Evolutionary conservation across 2,888 invertebrate species (phyloP), one percentile per base, ranked within the genome.

Genomic region (Thymelicus lineola): DNA sequence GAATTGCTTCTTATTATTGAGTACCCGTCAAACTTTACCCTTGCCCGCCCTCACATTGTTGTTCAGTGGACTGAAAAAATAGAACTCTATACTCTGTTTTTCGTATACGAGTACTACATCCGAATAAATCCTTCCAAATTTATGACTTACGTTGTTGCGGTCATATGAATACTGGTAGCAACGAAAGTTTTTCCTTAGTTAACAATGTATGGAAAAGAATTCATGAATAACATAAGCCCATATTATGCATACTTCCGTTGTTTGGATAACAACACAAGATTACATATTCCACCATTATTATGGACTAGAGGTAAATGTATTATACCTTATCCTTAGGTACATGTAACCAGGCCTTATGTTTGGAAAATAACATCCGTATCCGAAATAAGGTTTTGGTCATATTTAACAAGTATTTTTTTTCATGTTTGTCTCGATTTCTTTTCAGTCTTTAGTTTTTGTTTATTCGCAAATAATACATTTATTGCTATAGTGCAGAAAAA

Each of bases 41-140:
- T 66, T 72, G 73, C 76, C 75, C 75, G 76, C 75, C 74, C 75
- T 76, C 75, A 79, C 80, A 81, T 82, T 82, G 81, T 79, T 79
- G 80, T 81, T 82, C 80, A 79, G 76, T 79, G 76, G 77, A 75
- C 76, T 79, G 77, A 78, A 79, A 82, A 82, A 81, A 76, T 75
- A 72, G 66, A 77, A 76, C 75, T 74, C 74, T 71, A 64, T 78
- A 76, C 77, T 77, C 77, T 77, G 75, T 79, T 79, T 77, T 76
- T 75, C 76, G 46, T 46, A 61, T 45, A 57, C 45, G 28, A 46
- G 62, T 62, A 20, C n/a, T 57, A 36, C 45, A 55, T 53, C 53
- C 42, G 48, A 35, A 50, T 66, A 72, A 70, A 66, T 59, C 42
- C 64, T 38, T 15, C 36, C 14, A 57, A 68, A 68, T 68, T 68